Conservation (phyloP, 1,140 invertebrate species). For the Nomia melanderi region DNA sequence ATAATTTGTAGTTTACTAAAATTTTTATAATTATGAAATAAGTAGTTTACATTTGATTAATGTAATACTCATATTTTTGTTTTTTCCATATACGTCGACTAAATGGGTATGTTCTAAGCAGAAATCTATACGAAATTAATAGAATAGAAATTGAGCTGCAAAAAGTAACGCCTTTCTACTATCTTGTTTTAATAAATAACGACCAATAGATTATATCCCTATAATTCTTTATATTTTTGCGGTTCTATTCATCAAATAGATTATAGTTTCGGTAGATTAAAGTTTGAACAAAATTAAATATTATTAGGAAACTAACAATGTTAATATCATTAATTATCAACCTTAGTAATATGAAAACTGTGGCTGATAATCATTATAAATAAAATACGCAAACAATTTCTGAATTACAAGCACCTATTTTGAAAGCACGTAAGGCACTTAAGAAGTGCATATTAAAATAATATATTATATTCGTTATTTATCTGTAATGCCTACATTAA, state of each 20-base stretch:
- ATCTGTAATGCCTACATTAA: conserved; percentile 16
- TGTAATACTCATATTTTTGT: conserved; percentile 13
- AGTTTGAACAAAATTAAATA: conserved; percentile 16
- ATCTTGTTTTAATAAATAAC: not conserved
- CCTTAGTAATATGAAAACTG: not conserved
- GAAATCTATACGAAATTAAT: conserved; percentile 5
- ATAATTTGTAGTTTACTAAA: not conserved
- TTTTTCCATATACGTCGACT: conserved; percentile 48
- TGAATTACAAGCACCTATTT: conserved; percentile 36
- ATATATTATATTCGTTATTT: conserved; percentile 48
- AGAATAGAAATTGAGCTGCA: conserved; percentile 3
- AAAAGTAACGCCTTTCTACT: conserved; percentile 1
- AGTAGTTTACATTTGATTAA: conserved; percentile 32
- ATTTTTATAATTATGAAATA: conserved; percentile 19
- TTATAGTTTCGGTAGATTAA: not conserved
- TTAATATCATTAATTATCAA: not conserved
- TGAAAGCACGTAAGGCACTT: conserved; percentile 47
- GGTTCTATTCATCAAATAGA: conserved; percentile 1
- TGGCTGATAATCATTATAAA: conserved; percentile 15
- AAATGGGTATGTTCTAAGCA: not conserved
- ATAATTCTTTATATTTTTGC: conserved; percentile 9
- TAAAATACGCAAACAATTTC: conserved; percentile 8
- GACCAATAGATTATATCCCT: conserved; percentile 16
- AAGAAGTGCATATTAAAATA: conserved; percentile 48
- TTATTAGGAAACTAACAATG: not conserved